phyloP scores from a whole-genome alignment of 2,888 invertebrate genomes.

The Ichneumoninae sp. region DNA sequence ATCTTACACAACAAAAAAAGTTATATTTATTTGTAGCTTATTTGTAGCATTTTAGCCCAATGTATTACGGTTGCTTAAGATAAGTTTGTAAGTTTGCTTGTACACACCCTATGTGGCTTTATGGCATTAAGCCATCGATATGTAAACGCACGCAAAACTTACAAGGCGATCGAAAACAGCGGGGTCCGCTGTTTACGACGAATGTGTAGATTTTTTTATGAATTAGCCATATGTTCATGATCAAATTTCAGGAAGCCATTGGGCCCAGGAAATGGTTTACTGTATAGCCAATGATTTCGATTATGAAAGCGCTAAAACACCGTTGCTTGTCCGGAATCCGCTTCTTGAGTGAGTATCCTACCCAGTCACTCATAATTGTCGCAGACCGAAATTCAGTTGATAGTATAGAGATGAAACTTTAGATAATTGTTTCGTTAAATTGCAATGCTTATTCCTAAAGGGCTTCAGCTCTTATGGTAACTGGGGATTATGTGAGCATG shows the following conservation, averaged over 20 bases:
- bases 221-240: not conserved
- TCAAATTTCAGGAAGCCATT: constrained; percentile 90
- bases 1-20: no score
- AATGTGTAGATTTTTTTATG: not conserved
- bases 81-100: no score
- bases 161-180: not conserved
- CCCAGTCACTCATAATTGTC: not conserved
- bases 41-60: no score
- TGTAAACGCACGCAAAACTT: not conserved
- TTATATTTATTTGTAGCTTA: no score
- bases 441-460: constrained; percentile 67
- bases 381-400: no score
- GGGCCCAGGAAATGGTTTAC: constrained; percentile 98
- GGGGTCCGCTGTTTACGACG: no score
- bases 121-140: no score
- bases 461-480: constrained; percentile 79
- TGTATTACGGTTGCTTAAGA: no score
- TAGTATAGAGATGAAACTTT: not conserved
- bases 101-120: no score
- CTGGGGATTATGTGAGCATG: constrained; percentile 77
- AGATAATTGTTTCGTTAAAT: not conserved
- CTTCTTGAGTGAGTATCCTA: constrained; percentile 79
- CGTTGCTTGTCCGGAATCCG: constrained; percentile 87
- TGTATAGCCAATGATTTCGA: constrained; percentile 93
- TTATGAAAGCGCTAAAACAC: constrained; percentile 88